Base-by-base conservation (phyloP, 2,888 invertebrate species). In the Drosophila mimetica region DNA sequence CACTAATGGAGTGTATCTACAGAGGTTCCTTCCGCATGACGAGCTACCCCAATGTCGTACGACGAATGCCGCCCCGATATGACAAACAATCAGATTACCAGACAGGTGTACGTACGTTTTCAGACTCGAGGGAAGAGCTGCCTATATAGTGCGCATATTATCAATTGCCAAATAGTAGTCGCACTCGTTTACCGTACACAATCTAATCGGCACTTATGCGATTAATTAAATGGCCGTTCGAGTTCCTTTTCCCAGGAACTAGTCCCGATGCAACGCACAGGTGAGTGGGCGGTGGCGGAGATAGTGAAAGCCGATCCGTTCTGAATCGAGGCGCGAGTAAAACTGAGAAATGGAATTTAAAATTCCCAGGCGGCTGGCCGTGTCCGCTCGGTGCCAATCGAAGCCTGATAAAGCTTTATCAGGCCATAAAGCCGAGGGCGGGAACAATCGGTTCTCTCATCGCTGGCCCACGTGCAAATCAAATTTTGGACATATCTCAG, bases 291-390 rank as follows among this genome's bases (percentile, higher is more conserved):
- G 16, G 22, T 13, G 14, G 14, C 25, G 16, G 22, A 25, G 64
- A 39, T 28, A 30, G 41, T 11, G 14, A 20, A 28, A 18, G 20
- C 64, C 53, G 83, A 84, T 75, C 86, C 75, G 75, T 75, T 25
- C 73, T 41, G 75, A 65, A 71, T 61, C 66, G 81, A 67, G 71
- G 70, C 77, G 75, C 84, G 57, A 65, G 65, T 71, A 47, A 65
- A 85, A 81, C 82, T 82, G 84, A 79, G 57, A 37, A 54, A 52
- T 75, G 42, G 63, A 76, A 48, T 73, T 61, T 67, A 7, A 63
- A 75, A 64, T 65, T 55, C 63, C 51, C 51, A 42, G 51, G 61
- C 42, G 20, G 44, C 7, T 9, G 13, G 20, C 36, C 22, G 39
- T 47, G 14, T 28, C 37, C 25, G 36, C 37, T 30, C 18, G 53